These are phyloP conservation scores for Pomacea canaliculata DNA, from an alignment of 2,888 invertebrate species.

Conservation along the genomic window DNA sequence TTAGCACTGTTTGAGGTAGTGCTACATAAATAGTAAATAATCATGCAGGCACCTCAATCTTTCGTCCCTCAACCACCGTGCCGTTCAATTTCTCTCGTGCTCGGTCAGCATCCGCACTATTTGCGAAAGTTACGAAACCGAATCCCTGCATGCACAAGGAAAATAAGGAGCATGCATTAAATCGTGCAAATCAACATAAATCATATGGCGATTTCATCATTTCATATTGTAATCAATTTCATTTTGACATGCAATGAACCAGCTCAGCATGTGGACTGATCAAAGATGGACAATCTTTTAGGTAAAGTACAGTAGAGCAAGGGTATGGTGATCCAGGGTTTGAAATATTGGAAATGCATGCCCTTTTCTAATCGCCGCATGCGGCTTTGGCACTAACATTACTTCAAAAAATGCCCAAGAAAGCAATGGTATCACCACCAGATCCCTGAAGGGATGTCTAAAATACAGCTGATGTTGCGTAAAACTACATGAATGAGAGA, in stretches of 20 bases:
- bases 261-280: neutral
- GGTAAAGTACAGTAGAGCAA: neutral
- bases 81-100: conserved; percentile 99
- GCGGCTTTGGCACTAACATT: conserved; percentile 32
- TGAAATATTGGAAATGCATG: conserved; percentile 25
- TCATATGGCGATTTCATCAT: conserved; percentile 38
- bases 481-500: too few species aligned
- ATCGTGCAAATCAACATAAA: conserved; percentile 64
- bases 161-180: conserved; percentile 51
- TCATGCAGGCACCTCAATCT: conserved; percentile 90
- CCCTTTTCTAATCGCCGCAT: conserved; percentile 36
- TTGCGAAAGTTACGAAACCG: conserved; percentile 99
- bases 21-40: conserved; percentile 66
- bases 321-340: neutral
- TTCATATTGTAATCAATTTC: conserved; percentile 25
- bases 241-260: conserved; percentile 20
- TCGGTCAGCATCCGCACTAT: conserved; percentile 99
- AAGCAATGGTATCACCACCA: conserved; percentile 17
- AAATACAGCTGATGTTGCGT: too few species aligned
- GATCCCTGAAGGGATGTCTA: neutral
- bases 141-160: conserved; percentile 96
- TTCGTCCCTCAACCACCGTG: conserved; percentile 99
- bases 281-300: conserved; percentile 8
- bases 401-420: neutral
- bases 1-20: conserved; percentile 57